Evolutionary conservation across 2,888 invertebrate species (phyloP).

Genomic region (Dysmachus trigonus): DNA sequence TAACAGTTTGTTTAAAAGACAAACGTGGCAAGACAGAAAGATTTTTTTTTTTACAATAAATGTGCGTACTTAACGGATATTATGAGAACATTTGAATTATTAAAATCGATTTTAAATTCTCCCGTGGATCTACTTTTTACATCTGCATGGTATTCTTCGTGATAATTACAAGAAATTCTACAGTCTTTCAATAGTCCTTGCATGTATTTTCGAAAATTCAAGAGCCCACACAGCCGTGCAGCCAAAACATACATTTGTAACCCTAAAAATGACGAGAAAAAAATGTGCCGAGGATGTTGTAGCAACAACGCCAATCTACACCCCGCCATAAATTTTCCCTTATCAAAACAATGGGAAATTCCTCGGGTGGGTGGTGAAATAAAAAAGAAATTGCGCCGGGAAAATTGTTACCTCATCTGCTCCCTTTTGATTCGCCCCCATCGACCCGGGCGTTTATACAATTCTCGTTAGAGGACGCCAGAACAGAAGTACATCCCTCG

Average conservation of each 20-base stretch:
- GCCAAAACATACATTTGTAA: background rate
- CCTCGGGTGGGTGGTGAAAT: constrained; percentile 11
- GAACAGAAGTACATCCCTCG: constrained; percentile 37
- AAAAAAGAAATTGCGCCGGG: constrained; percentile 8
- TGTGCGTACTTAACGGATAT: too few species aligned
- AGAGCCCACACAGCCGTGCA: background rate
- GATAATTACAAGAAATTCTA: background rate
- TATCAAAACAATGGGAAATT: constrained; percentile 39
- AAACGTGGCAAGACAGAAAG: too few species aligned
- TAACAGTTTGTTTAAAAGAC: too few species aligned
- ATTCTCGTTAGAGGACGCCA: background rate
- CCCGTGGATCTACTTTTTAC: too few species aligned
- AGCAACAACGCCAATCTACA: constrained; percentile 20
- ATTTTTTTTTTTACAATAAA: too few species aligned
- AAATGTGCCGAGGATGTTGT: background rate
- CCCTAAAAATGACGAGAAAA: background rate
- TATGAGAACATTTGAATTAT: background rate
- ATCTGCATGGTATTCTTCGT: background rate
- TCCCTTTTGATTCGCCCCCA: background rate
- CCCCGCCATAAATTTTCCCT: constrained; percentile 27
- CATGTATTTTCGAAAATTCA: background rate
- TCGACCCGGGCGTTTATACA: background rate
- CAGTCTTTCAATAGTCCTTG: background rate
- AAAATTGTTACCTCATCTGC: constrained; percentile 39
- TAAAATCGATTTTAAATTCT: background rate